phyloP scores from a whole-genome alignment of 2,888 invertebrate species.

The Pardosa pseudoannulata region DNA sequence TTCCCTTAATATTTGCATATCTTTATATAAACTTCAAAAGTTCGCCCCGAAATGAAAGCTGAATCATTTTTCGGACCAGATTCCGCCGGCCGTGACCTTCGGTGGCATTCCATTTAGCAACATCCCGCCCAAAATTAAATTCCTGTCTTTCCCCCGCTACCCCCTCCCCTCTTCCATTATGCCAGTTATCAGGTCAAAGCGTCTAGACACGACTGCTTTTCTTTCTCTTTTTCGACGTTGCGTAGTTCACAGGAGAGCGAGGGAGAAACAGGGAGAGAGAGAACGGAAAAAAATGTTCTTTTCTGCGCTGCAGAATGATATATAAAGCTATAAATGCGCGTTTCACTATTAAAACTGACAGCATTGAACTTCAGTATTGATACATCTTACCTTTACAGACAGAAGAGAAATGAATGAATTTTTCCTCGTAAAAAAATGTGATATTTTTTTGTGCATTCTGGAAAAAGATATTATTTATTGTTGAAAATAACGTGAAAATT shows the following conservation, averaged over 20 bases:
- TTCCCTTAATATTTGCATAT: background rate
- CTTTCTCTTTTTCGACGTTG: background rate
- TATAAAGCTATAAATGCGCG: too few species aligned
- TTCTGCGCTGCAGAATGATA: background rate
- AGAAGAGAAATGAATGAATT: too few species aligned
- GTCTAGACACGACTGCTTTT: slow-evolving; percentile 51
- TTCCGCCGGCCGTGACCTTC: slow-evolving; percentile 43
- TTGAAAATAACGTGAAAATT: too few species aligned
- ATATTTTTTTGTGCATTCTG: too few species aligned
- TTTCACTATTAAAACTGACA: too few species aligned
- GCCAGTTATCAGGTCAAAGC: slow-evolving; percentile 50
- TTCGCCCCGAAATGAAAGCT: too few species aligned
- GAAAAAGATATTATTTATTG: too few species aligned
- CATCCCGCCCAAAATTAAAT: slow-evolving; percentile 19
- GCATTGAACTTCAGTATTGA: too few species aligned
- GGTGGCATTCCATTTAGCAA: slow-evolving; percentile 22
- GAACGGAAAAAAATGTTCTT: too few species aligned
- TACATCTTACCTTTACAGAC: background rate
- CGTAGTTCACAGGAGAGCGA: background rate
- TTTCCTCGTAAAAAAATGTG: too few species aligned
- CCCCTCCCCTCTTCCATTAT: background rate
- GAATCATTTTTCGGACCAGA: background rate
- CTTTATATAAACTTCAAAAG: too few species aligned
- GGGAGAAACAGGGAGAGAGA: too few species aligned
- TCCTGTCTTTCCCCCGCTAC: background rate